phyloP scores from a whole-genome alignment of 2,888 invertebrate genomes.

The Scrobipalpa atriplicella region DNA sequence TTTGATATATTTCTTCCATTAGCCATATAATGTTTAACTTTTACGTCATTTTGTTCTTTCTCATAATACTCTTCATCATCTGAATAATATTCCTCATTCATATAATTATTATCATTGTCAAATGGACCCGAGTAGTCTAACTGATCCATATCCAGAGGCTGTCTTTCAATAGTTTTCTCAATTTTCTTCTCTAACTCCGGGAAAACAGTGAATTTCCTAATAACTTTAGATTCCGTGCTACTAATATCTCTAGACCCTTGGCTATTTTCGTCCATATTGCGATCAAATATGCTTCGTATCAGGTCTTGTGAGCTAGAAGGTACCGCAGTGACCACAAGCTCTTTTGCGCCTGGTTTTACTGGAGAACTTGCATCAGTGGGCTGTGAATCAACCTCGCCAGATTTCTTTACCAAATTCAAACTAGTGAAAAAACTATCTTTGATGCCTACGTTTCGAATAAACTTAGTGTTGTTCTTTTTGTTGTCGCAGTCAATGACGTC shows the following conservation, averaged over 20 bases:
- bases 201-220: slow-evolving; percentile 51
- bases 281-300: slow-evolving; percentile 7
- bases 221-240: slow-evolving; percentile 39
- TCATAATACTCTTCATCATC: neutral
- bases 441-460: slow-evolving; percentile 34
- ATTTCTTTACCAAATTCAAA: slow-evolving; percentile 38
- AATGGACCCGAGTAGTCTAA: slow-evolving; percentile 29
- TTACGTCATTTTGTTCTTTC: neutral
- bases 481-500: neutral
- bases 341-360: neutral
- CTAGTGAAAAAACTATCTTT: slow-evolving; percentile 37
- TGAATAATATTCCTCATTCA: slow-evolving; percentile 34
- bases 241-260: neutral
- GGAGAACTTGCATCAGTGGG: neutral
- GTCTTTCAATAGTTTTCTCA: neutral
- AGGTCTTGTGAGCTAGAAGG: slow-evolving; percentile 11
- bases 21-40: neutral
- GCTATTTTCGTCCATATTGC: neutral
- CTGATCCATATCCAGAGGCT: slow-evolving; percentile 29
- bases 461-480: slow-evolving; percentile 25
- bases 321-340: neutral
- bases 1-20: neutral
- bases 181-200: slow-evolving; percentile 48
- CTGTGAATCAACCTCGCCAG: neutral
- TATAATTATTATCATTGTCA: slow-evolving; percentile 37